A percentile compares a stretch with the other conserved stretches of the same genome.
Conservation (phyloP, 2,888 invertebrate genomes). For the Polyploca ridens region DNA sequence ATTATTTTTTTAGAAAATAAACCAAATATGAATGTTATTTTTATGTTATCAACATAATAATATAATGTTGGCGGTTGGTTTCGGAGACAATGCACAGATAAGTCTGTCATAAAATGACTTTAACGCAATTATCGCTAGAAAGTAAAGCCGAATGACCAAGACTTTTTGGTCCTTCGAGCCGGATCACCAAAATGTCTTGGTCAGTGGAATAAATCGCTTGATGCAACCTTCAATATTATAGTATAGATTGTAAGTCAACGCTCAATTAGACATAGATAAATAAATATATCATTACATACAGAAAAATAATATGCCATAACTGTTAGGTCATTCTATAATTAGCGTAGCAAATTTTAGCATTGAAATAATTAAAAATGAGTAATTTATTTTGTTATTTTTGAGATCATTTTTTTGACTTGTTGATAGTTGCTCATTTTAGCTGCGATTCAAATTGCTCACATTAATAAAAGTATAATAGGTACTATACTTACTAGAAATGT, state of each 20-base stretch:
- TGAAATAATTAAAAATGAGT: not conserved
- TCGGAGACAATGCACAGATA: not conserved
- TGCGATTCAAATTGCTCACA: slow-evolving; percentile 25
- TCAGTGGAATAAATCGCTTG: not conserved
- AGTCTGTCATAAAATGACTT: not conserved
- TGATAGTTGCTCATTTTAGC: slow-evolving; percentile 23
- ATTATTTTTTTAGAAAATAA: slow-evolving; percentile 68
- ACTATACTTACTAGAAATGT: slow-evolving; percentile 13
- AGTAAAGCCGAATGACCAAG: too few species aligned
- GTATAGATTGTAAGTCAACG: slow-evolving; percentile 51
- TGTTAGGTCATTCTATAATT: slow-evolving; percentile 35
- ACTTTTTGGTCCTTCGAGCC: too few species aligned
- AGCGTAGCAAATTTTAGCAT: not conserved
- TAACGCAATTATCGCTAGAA: too few species aligned
- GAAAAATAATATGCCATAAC: slow-evolving; percentile 60
- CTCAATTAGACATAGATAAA: slow-evolving; percentile 50
- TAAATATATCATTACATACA: slow-evolving; percentile 32
- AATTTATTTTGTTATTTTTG: not conserved
- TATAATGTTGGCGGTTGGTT: not conserved
- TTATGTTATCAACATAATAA: slow-evolving; percentile 31
- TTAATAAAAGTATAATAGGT: not conserved
- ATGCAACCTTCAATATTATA: slow-evolving; percentile 38
- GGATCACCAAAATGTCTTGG: too few species aligned
- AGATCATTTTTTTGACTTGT: not conserved
- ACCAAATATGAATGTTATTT: slow-evolving; percentile 61